Evolutionary conservation across 2,797 vertebrate genomes (phyloP), one percentile per base, ranked within the genome.

Genomic region (Coreius guichenoti): DNA sequence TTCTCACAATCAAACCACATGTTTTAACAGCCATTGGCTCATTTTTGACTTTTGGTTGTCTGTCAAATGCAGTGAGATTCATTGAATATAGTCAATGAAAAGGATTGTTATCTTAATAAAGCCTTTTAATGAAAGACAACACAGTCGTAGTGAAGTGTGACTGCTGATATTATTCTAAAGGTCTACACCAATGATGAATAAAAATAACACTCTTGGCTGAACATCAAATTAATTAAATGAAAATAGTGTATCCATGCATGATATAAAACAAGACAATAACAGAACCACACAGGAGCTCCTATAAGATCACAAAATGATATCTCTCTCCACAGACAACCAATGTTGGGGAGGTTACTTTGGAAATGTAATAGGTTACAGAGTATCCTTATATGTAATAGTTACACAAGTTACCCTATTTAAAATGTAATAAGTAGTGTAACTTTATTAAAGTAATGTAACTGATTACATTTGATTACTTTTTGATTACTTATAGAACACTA

Each of bases 1-100:
- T 82, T 81, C 72, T 78, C 63, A 76, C 47, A 23, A 83, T 86
- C 26, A 83, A 70, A 51, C 29, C 19, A 8, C 39, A 43, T 43
- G 0, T 56, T 82, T 81, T 70, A 39, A 81, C 23, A 81, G 58
- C 29, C 56, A 65, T 14, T 23, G 39, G 23, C 33, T 21, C 33
- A 3, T 63, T 63, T 82, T 31, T 26, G 3, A 29, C 8, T 33
- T 49, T 33, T 63, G 11, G 12, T 31, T 80, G 13, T 67, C 61
- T 47, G 26, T 23, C 19, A 67, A 49, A 23, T 49, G 29, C 43
- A 51, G 63, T 51, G 31, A 78, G 9, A 61, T 26, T 61, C n/a
- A 45, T 7, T 36, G 19, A 39, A 36, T 78, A 78, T 43, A 29
- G 14, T 43, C 33, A 26, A 26, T 19, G n/a, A 45, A 19, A 61